A percentile compares a stretch with the other conserved stretches of the same genome.
Conservation (phyloP, 2,113 vertebrate species). For the Malurus cyaneus region DNA sequence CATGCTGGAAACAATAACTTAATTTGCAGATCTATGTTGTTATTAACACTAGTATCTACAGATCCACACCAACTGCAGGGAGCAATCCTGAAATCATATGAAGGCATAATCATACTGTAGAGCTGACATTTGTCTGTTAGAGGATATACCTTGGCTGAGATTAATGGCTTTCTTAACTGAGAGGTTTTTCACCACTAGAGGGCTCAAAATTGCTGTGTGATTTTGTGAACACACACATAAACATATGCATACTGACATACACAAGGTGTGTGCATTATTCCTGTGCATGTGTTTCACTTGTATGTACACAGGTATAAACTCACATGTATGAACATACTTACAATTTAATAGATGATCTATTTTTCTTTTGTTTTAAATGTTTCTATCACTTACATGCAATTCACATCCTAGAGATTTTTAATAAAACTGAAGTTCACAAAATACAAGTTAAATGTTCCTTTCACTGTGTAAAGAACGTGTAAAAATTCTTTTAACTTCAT, state of each 20-base stretch:
- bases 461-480: no score
- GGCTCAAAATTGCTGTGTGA: slow-evolving; percentile 39
- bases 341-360: not conserved
- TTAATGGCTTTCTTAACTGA: not conserved
- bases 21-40: not conserved
- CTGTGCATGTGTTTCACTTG: not conserved
- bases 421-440: not conserved
- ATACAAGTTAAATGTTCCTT: not conserved
- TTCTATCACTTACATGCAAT: not conserved
- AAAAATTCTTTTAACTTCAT: not conserved
- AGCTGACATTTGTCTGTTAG: not conserved
- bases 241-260: not conserved
- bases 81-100: not conserved
- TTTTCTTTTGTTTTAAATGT: not conserved
- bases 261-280: not conserved
- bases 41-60: not conserved
- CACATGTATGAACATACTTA: not conserved
- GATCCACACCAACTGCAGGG: not conserved
- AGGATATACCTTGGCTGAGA: not conserved
- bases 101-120: not conserved
- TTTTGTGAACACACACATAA: not conserved
- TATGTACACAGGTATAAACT: not conserved
- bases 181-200: slow-evolving; percentile 51
- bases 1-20: not conserved
- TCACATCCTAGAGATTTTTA: not conserved